phyloP scores from a whole-genome alignment of 2,113 vertebrate species.

The Myrmecophaga tridactyla region DNA sequence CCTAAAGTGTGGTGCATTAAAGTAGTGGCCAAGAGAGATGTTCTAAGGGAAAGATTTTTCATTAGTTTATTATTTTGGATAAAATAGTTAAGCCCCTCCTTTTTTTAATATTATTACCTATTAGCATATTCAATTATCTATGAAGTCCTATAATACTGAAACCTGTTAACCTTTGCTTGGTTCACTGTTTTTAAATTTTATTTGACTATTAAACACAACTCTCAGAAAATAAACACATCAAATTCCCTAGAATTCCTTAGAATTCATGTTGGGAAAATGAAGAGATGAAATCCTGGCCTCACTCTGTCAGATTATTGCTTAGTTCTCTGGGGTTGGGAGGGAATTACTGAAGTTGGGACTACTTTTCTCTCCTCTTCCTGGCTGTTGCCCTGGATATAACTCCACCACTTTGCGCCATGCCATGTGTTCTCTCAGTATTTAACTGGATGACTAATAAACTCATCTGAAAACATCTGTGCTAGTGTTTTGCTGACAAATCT shows the following conservation, averaged over 20 bases:
- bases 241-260: not conserved
- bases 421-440: not conserved
- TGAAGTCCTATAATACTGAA: not conserved
- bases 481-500: not conserved
- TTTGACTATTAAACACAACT: not conserved
- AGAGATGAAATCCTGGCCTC: not conserved
- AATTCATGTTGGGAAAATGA: not conserved
- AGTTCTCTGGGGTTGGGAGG: not conserved
- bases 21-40: not conserved
- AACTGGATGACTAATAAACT: not conserved
- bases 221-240: not conserved
- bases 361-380: not conserved
- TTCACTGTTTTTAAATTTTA: not conserved
- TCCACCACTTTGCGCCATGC: not conserved
- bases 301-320: not conserved
- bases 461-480: not conserved
- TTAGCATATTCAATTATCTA: not conserved
- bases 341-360: not conserved
- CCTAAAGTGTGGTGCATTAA: not conserved
- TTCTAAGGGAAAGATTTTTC: not conserved
- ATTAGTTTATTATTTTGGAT: not conserved
- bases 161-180: not conserved
- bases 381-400: not conserved
- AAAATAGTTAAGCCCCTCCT: not conserved
- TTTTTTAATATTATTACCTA: not conserved